phyloP scores from a whole-genome alignment of 1,140 invertebrate genomes.

The Lasaia peninsularis region DNA sequence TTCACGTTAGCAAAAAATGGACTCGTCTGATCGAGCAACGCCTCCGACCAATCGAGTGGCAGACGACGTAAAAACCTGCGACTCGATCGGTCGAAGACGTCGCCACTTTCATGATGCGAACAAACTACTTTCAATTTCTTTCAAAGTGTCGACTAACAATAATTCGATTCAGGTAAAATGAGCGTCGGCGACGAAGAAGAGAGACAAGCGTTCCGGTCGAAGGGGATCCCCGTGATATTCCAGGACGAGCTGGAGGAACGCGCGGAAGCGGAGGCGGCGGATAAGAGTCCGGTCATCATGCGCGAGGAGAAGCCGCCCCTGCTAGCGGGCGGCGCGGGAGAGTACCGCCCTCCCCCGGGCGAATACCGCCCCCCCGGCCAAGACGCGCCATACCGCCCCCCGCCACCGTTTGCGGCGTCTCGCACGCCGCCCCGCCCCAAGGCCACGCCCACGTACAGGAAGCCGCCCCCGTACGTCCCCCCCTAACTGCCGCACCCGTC shows the following conservation, averaged over 20 bases:
- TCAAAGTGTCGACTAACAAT: too few species aligned
- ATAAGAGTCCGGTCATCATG: slow-evolving; percentile 94
- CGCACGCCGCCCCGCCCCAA: slow-evolving; percentile 85
- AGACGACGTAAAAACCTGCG: too few species aligned
- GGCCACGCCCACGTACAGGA: slow-evolving; percentile 91
- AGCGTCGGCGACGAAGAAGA: slow-evolving; percentile 85
- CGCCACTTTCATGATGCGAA: too few species aligned
- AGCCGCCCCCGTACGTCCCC: slow-evolving; percentile 94
- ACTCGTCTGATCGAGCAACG: too few species aligned
- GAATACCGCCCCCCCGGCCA: slow-evolving; percentile 76
- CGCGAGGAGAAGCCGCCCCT: slow-evolving; percentile 95
- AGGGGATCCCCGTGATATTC: slow-evolving; percentile 96
- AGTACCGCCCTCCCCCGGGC: slow-evolving; percentile 81
- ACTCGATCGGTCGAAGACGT: too few species aligned
- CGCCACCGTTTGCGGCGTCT: slow-evolving; percentile 87
- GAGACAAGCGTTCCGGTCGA: slow-evolving; percentile 89
- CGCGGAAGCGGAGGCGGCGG: slow-evolving; percentile 84
- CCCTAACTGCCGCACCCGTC: slow-evolving; percentile 79
- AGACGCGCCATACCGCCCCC: slow-evolving; percentile 84
- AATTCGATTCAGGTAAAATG: slow-evolving; percentile 62
- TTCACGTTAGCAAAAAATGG: too few species aligned
- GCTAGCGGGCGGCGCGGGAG: too few species aligned
- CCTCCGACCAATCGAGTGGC: too few species aligned
- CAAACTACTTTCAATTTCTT: too few species aligned
- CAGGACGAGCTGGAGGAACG: slow-evolving; percentile 95